Evolutionary conservation across 2,113 vertebrate species (phyloP).

Genomic region (Platysternon megacephalum): DNA sequence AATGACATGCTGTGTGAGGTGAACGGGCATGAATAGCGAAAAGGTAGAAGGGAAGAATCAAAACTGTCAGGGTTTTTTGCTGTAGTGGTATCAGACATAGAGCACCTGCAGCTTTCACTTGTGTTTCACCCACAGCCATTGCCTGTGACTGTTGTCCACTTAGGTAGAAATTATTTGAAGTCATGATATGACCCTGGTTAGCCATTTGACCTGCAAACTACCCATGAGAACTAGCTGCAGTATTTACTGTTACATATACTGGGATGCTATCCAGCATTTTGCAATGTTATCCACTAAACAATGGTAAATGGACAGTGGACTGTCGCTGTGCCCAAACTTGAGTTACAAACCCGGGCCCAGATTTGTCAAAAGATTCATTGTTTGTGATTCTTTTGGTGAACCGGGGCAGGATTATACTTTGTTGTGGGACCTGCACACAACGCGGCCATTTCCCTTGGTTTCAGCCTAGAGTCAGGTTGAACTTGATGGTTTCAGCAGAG

Average conservation of each 20-base stretch:
- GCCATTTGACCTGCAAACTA: background rate
- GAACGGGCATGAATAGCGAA: background rate
- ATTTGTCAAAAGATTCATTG: background rate
- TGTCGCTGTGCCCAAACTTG: background rate
- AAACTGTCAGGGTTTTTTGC: background rate
- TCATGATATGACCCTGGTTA: background rate
- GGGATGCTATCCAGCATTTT: background rate
- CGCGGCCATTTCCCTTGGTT: background rate
- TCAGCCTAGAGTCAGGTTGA: background rate
- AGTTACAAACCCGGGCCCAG: background rate
- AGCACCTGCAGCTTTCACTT: slow-evolving; percentile 3
- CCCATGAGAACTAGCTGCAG: background rate
- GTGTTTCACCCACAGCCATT: background rate
- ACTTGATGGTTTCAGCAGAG: background rate
- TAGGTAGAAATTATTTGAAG: background rate
- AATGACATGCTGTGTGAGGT: background rate
- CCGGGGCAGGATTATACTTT: background rate
- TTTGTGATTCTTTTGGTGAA: background rate
- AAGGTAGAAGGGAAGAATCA: background rate
- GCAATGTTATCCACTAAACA: background rate
- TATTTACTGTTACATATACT: background rate
- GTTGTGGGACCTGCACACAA: background rate
- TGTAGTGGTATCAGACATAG: background rate
- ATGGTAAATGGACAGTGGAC: background rate
- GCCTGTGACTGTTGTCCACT: background rate